Evolutionary conservation across 2,797 vertebrate genomes (phyloP).

Genomic region (Myotis pilosus): DNA sequence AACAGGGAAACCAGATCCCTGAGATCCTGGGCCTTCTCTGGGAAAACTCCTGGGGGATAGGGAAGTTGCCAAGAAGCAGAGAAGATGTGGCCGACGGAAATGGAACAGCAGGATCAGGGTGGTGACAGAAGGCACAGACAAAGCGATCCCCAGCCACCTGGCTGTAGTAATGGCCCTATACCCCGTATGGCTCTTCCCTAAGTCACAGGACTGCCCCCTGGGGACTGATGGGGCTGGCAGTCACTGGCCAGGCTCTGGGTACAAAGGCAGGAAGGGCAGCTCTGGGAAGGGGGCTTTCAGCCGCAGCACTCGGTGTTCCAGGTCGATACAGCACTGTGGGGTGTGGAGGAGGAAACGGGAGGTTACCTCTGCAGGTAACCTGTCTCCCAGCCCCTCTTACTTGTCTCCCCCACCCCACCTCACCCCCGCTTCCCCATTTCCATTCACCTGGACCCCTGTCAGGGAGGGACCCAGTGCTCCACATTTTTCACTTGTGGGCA

Average conservation of each 20-base stretch:
- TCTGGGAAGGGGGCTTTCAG: conserved; percentile 87
- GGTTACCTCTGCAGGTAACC: not conserved
- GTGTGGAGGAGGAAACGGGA: not conserved
- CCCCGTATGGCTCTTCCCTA: conserved; percentile 31
- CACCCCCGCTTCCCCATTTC: not conserved
- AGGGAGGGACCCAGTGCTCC: not conserved
- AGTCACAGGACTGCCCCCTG: conserved; percentile 39
- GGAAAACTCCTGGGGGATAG: not conserved
- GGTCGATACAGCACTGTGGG: conserved; percentile 92
- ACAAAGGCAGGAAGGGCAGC: conserved; percentile 89
- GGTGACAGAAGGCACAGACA: not conserved
- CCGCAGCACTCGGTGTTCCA: conserved; percentile 88
- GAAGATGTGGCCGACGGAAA: not conserved
- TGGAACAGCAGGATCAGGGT: conserved; percentile 27
- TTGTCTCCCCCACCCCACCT: not conserved
- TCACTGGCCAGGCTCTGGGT: conserved; percentile 80
- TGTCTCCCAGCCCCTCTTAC: not conserved
- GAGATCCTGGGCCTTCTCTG: not conserved
- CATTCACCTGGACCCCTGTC: not conserved
- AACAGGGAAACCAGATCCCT: not conserved
- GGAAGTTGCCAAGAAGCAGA: conserved; percentile 18
- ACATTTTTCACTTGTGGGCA: not conserved
- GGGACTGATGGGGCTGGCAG: not conserved
- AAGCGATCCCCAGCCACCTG: not conserved
- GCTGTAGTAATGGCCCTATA: not conserved